Conservation (phyloP, 2,113 vertebrate species). For the Opisthocomus hoazin region DNA sequence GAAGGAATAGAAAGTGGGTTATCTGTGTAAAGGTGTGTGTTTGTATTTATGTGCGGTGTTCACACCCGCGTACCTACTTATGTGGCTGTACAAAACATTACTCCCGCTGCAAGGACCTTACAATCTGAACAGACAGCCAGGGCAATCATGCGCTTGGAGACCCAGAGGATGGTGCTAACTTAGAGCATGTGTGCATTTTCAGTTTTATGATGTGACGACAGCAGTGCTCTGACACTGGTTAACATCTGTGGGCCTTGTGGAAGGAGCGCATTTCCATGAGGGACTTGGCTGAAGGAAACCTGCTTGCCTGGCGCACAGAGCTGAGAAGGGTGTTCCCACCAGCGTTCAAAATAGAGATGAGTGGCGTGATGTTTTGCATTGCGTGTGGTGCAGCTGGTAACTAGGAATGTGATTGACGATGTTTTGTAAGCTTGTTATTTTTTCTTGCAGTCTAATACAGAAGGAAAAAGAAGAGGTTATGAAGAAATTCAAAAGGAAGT, state of each 20-base stretch:
- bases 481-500: background rate
- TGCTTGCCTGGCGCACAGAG: background rate
- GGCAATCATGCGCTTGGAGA: background rate
- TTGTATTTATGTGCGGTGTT: background rate
- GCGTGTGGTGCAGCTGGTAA: background rate
- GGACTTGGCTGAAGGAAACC: background rate
- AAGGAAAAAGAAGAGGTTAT: background rate
- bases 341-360: background rate
- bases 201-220: slow-evolving; percentile 35
- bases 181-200: slow-evolving; percentile 43
- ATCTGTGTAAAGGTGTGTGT: background rate
- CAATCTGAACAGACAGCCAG: background rate
- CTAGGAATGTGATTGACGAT: background rate
- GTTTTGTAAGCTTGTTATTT: background rate
- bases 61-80: background rate
- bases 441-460: background rate
- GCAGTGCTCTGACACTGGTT: background rate
- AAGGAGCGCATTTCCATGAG: background rate
- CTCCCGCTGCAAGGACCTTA: background rate
- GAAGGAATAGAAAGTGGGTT: background rate
- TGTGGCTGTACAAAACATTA: background rate
- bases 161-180: slow-evolving; percentile 35
- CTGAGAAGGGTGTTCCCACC: background rate
- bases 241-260: slow-evolving; percentile 33
- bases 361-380: background rate